Evolutionary conservation across 2,113 vertebrate genomes (phyloP), one percentile per base, ranked within the genome.

Genomic region (Bagarius yarrelli): DNA sequence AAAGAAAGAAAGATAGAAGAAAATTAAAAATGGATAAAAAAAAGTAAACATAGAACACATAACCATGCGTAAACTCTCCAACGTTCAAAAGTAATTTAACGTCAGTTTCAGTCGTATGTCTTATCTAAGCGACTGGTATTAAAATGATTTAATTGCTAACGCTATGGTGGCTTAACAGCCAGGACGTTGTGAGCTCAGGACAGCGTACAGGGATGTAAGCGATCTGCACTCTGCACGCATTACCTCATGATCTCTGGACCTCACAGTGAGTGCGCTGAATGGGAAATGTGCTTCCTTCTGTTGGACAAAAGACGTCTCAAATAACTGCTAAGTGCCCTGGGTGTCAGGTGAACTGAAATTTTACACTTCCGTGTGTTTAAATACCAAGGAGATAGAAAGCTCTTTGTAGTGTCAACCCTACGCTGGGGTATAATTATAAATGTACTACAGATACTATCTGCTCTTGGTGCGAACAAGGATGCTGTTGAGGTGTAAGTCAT

Each of bases 311-410:
- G 34, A 16, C n/a, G 14, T 59, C 64, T 79, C 78, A 70, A 30
- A 70, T 79, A 47, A 69, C 77, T 64, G n/a, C 77, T 79, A 79
- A 79, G 63, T 63, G 61, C 64, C 14, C 12, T 32, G 44, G 44
- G 52, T 32, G 34, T 70, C 47, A 27, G 47, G 50, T 55, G 13
- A 32, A 30, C 40, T 66, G 30, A 76, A 53, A 75, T 36, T 36
- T 32, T 50, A 53, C 44, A 75, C 55, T 59, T 74, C 52, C 6
- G 55, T 57, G 34, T 40, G 15, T 76, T 76, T 59, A 76, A 57
- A 76, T 40, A 76, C 73, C 32, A 44, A 59, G 34, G 73, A 59
- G 73, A 59, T 9, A 40, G 55, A 40, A 40, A 76, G 14, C 30
- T 14, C 34, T 25, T 76, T 25, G 25, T 59, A 16, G 73, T 16